Base-by-base conservation (phyloP, 2,113 vertebrate species). In the Corythornis vintsioides region DNA sequence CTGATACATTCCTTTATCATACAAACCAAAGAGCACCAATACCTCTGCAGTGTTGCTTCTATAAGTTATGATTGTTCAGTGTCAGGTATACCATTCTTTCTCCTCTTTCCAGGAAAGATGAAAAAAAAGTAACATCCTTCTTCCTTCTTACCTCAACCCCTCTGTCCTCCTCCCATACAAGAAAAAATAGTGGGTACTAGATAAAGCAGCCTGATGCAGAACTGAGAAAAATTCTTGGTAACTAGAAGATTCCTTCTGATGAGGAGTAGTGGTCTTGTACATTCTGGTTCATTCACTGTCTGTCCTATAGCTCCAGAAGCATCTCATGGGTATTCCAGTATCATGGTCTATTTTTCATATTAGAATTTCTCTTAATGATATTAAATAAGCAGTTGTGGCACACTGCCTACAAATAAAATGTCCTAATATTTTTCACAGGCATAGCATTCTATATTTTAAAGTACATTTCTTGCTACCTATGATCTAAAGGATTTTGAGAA, bases 1-100 rank as follows among this genome's bases (percentile, higher is more conserved):
- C 40, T 6, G 22, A 6, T 35, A 11, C 16, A 1, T 13, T 60
- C 59, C n/a, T 31, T 45, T 13, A 5, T 1, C 57, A 16, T 0
- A 65, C 24, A 47, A 67, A 47, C 33, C 40, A 15, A 42, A 83
- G 47, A 42, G 22, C 53, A 63, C 33, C 29, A 15, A 16, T 10
- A 6, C 22, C 33, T 42, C 47, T 66, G 18, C 25, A 3, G 1
- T 1, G 3, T 6, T 56, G 8, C 73, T 80, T 31, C 83, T 60
- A 33, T 79, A 20, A 63, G 28, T 4, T 52, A 42, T 1, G 10
- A 50, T 16, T 64, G 43, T 11, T 52, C 67, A 25, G 60, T 2
- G 48, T 10, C 28, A 81, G 26, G 21, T 29, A 24, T 7, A 47
- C 26, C 8, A 10, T 73, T 72, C 33, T 31, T 28, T 29, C 18